These are phyloP conservation scores for Geodia barretti DNA, from an alignment of 37 sponge, comb jelly and placozoan species.

Conservation along the genomic window DNA sequence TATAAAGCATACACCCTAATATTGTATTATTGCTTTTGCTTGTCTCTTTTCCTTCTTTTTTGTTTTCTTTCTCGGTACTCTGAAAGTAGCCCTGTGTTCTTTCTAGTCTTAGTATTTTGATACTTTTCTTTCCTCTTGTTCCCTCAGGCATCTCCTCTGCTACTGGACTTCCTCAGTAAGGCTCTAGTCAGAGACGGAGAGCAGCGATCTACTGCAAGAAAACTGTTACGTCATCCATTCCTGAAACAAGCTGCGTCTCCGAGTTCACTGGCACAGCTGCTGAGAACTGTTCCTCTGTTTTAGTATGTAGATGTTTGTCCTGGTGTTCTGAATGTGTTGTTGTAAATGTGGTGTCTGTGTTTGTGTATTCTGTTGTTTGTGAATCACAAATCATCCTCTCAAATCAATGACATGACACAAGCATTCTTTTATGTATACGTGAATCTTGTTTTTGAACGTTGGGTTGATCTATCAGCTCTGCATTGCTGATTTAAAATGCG, in stretches of 20 bases:
- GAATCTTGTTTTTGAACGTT: too few relatives aligned
- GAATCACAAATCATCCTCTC: too few relatives aligned
- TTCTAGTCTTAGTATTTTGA: not conserved
- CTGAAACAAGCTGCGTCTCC: conserved; percentile 49
- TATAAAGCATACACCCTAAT: too few relatives aligned
- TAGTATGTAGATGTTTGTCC: too few relatives aligned
- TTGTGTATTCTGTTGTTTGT: too few relatives aligned
- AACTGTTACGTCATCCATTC: conserved; percentile 89
- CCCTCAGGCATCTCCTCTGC: conserved; percentile 66
- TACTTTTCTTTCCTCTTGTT: not conserved
- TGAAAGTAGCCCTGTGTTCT: not conserved
- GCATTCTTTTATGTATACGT: too few relatives aligned
- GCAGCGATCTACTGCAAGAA: conserved; percentile 71
- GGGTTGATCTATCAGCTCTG: too few relatives aligned
- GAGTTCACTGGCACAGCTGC: conserved; percentile 26
- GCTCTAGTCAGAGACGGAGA: conserved; percentile 63
- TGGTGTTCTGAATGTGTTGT: too few relatives aligned
- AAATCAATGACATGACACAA: too few relatives aligned
- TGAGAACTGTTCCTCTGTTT: not conserved
- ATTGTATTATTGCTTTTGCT: too few relatives aligned
- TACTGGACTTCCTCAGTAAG: conserved; percentile 73
- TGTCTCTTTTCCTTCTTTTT: not conserved
- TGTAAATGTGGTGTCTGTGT: too few relatives aligned
- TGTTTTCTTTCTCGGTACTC: not conserved
- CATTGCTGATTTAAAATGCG: too few relatives aligned